These are phyloP conservation scores for Cyprinodon tularosa DNA, from an alignment of 2,113 vertebrate species.

Conservation along the genomic window DNA sequence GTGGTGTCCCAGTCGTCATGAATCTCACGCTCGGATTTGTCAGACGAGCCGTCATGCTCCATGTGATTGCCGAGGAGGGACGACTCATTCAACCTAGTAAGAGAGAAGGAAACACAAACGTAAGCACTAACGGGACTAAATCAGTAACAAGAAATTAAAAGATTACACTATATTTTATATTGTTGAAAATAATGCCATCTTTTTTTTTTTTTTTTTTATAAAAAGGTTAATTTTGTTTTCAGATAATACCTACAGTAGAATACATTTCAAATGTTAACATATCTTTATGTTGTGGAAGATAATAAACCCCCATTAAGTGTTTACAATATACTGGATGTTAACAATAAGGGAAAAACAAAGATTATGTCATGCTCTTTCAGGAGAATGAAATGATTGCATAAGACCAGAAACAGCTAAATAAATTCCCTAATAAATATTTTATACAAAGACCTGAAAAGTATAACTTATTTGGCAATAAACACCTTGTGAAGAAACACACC, in stretches of 20 bases:
- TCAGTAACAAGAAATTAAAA: background rate
- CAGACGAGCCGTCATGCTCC: constrained; percentile 90
- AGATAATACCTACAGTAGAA: background rate
- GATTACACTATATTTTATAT: background rate
- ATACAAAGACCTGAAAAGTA: background rate
- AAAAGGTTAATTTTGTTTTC: background rate
- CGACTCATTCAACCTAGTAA: constrained; percentile 84
- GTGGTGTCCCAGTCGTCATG: constrained; percentile 86
- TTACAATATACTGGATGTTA: background rate
- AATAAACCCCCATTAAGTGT: background rate
- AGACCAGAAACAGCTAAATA: background rate
- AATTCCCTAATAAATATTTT: background rate
- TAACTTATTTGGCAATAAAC: background rate
- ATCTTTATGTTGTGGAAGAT: background rate
- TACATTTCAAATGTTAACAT: background rate
- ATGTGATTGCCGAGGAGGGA: constrained; percentile 83
- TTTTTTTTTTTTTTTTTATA: background rate
- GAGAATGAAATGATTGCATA: background rate
- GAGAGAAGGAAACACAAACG: constrained; percentile 19
- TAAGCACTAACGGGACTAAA: constrained; percentile 6
- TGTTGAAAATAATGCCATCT: background rate
- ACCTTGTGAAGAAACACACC: background rate
- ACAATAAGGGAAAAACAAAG: background rate
- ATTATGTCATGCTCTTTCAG: background rate
- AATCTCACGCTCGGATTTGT: constrained; percentile 91